Percentiles rank a stretch among this genome's conserved stretches.
phyloP scores from a whole-genome alignment of 2,113 vertebrate genomes.

The Phodopus roborovskii region DNA sequence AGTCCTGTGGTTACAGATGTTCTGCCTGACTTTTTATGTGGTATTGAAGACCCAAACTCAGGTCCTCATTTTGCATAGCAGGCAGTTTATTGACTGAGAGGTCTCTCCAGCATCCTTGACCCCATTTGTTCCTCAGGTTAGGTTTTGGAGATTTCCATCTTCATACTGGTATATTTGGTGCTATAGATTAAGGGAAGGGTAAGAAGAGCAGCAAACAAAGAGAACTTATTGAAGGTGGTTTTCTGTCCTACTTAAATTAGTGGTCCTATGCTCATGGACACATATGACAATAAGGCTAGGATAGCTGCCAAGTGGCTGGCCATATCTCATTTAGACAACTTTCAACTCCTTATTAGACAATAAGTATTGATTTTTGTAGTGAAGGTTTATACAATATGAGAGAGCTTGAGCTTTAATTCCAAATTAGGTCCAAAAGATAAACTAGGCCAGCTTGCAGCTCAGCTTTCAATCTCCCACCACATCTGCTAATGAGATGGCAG shows the following conservation, averaged over 20 bases:
- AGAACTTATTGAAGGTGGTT: background rate
- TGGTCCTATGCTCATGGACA: background rate
- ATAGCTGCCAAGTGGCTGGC: background rate
- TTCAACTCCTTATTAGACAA: conserved; percentile 15
- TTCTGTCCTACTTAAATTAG: background rate
- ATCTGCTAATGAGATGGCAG: background rate
- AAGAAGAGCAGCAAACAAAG: background rate
- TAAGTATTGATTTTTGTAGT: conserved; percentile 16
- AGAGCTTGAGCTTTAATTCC: conserved; percentile 41
- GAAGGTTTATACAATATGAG: conserved; percentile 31
- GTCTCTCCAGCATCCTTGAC: background rate
- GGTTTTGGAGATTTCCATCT: background rate
- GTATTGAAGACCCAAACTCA: background rate
- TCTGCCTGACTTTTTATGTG: background rate
- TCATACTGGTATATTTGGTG: background rate
- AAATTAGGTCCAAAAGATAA: conserved; percentile 8
- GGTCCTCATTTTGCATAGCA: background rate
- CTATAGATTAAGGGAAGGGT: background rate
- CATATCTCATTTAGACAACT: background rate
- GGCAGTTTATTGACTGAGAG: background rate
- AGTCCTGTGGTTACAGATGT: background rate
- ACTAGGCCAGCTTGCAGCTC: background rate
- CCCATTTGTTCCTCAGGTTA: background rate
- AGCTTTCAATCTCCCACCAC: background rate
- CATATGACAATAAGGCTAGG: background rate